phyloP scores from a whole-genome alignment of 2,888 invertebrate species.

The Caenorhabditis drosophilae region DNA sequence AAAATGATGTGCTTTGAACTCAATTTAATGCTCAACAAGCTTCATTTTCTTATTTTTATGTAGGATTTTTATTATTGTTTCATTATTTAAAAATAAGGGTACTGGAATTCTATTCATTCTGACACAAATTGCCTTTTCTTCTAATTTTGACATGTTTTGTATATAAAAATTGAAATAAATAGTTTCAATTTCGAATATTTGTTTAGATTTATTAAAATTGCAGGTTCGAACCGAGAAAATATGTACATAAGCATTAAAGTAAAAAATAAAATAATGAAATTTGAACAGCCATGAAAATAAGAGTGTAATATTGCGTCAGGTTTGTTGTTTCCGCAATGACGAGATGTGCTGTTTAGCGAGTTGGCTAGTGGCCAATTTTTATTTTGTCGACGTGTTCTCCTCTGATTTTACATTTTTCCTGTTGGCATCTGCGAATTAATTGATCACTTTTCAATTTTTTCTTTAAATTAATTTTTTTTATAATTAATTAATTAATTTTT shows the following conservation, averaged over 20 bases:
- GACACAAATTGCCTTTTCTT: constrained; percentile 2
- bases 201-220: too few relatives aligned
- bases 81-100: constrained; percentile 9
- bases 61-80: too few relatives aligned
- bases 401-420: neutral
- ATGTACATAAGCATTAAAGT: too few relatives aligned
- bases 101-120: constrained; percentile 1
- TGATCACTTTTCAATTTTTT: neutral
- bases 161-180: neutral
- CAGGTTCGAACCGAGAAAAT: too few relatives aligned
- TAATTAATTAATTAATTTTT: neutral
- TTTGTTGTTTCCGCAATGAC: neutral
- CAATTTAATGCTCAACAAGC: too few relatives aligned
- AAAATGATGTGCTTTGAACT: too few relatives aligned
- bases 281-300: neutral
- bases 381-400: constrained; percentile 3
- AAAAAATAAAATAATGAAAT: too few relatives aligned
- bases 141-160: neutral
- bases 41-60: too few relatives aligned
- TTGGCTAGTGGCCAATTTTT: neutral
- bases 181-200: too few relatives aligned
- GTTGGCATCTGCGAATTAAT: too few relatives aligned
- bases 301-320: neutral
- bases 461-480: neutral
- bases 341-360: neutral